phyloP scores from a whole-genome alignment of 2,797 vertebrate genomes.

The Enteromius afrohamiltoni region DNA sequence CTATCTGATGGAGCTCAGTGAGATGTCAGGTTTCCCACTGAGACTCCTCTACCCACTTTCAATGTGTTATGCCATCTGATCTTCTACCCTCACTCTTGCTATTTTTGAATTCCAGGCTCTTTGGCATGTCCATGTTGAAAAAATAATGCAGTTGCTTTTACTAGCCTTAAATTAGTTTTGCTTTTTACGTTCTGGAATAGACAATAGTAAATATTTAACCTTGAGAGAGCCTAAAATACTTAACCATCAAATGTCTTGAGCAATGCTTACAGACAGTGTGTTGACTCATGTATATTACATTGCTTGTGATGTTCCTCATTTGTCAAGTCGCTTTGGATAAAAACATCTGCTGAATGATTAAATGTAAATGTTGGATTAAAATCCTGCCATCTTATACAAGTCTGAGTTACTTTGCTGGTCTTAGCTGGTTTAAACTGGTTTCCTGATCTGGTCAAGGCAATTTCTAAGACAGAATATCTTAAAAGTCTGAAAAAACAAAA shows the following conservation, averaged over 20 bases:
- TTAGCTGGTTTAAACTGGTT: not conserved
- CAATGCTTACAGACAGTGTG: constrained; percentile 12
- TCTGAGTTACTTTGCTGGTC: not conserved
- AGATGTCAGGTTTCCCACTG: constrained; percentile 43
- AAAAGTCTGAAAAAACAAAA: not conserved
- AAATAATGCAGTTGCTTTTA: constrained; percentile 25
- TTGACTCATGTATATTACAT: constrained; percentile 28
- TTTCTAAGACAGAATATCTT: not conserved
- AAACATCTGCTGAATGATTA: constrained; percentile 23
- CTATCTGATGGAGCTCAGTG: constrained; percentile 42
- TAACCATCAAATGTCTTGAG: constrained; percentile 4
- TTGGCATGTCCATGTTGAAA: constrained; percentile 11
- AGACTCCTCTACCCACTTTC: constrained; percentile 60
- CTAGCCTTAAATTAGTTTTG: constrained; percentile 15
- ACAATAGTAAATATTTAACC: constrained; percentile 15
- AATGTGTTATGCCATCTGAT: constrained; percentile 70
- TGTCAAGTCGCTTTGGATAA: constrained; percentile 6
- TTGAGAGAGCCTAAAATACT: not conserved
- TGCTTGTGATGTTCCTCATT: not conserved
- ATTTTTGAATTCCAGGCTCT: constrained; percentile 43
- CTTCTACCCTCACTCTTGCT: constrained; percentile 49
- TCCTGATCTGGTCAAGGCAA: not conserved
- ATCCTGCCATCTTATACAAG: not conserved
- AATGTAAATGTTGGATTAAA: not conserved
- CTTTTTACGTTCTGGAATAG: not conserved